Evolutionary conservation across 2,113 vertebrate species (phyloP), one percentile per base, ranked within the genome.

Genomic region (Hemicordylus capensis): DNA sequence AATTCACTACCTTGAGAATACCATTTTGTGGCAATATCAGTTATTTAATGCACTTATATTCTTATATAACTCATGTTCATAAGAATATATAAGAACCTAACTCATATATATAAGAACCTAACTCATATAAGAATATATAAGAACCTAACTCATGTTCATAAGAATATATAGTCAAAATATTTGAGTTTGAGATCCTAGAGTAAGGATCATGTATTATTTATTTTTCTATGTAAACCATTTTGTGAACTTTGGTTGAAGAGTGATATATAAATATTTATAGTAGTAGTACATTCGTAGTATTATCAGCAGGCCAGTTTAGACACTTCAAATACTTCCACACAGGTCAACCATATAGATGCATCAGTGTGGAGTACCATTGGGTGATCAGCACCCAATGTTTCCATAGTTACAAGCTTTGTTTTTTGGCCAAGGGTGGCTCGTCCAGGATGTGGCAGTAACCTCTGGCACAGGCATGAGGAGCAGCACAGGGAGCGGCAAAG

Each of bases 21-120:
- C 81, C 92, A 94, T 96, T 96, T 91, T 94, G 89, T 89, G 91
- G 92, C 89, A 94, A 94, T 93, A 94, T 42, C 88, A 92, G 86
- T 94, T 96, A 95, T 96, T 96, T 95, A 95, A 95, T 94, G 90
- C 85, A 89, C 84, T 92, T 91, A 94, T 96, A 96, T 95, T 88
- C n/a, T n/a, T n/a, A n/a, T 59, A 81, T 90, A 94, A 90, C 95
- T 95, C 31, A 73, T 4, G 15, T 95, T 95, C 96, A 96, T 67
- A 63, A 58, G 48, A 95, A 92, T 79, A 91, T 90, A 92, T n/a
- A n/a, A n/a, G n/a, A n/a, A n/a, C n/a, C n/a, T n/a, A n/a, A n/a
- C n/a, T n/a, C n/a, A n/a, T n/a, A n/a, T n/a, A n/a, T n/a, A n/a
- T n/a, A n/a, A n/a, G n/a, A n/a, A n/a, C n/a, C n/a, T n/a, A n/a